These are phyloP conservation scores for Delia radicum DNA, from an alignment of 1,140 invertebrate species.

Conservation along the genomic window DNA sequence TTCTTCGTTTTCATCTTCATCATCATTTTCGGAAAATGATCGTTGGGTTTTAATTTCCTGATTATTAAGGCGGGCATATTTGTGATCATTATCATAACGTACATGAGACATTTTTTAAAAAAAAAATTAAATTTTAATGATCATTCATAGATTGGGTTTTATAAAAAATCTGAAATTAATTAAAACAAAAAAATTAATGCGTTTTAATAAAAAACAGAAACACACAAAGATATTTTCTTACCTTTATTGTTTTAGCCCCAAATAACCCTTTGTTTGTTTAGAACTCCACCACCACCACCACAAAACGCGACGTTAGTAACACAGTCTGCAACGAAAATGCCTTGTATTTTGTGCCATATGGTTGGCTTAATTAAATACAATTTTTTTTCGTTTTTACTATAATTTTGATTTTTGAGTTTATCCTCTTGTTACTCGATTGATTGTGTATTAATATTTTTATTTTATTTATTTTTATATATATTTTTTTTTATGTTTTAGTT, in stretches of 20 bases:
- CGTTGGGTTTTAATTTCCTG: slow-evolving; percentile 10
- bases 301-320: neutral
- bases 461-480: neutral
- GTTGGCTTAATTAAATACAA: neutral
- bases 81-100: slow-evolving; percentile 26
- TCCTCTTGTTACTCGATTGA: neutral
- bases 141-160: no score
- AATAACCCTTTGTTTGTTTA: neutral
- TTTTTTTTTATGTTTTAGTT: neutral
- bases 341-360: neutral
- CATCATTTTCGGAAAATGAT: neutral
- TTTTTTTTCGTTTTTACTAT: neutral
- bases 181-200: no score
- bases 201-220: neutral
- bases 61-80: slow-evolving; percentile 9
- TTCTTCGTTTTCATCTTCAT: slow-evolving; percentile 43
- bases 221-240: neutral
- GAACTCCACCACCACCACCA: no score
- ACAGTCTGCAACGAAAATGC: neutral
- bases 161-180: no score
- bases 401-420: neutral
- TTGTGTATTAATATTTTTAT: neutral
- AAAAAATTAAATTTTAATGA: no score
- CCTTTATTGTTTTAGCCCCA: neutral
- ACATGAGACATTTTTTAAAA: slow-evolving; percentile 16